Evolutionary conservation across 1,140 invertebrate species (phyloP), one percentile per base, ranked within the genome.

Genomic region (Hetaerina americana): DNA sequence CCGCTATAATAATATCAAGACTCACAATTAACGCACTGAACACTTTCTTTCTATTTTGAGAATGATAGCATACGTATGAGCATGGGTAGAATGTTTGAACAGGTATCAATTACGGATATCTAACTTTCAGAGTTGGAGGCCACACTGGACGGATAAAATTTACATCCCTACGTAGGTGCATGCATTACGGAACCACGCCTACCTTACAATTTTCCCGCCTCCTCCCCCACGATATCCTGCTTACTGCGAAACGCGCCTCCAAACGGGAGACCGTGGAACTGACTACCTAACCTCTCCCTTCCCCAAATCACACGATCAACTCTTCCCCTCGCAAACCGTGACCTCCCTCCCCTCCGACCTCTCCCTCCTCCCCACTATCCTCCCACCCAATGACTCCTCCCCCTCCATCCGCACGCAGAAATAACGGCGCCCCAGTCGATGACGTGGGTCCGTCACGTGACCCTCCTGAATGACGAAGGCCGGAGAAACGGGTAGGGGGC

Each of bases 301-400:
- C n/a, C n/a, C n/a, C n/a, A n/a, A n/a, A n/a, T n/a, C n/a, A n/a
- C n/a, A n/a, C n/a, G n/a, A 79, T 78, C 78, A 77, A 79, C 78
- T 80, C 80, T 78, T 78, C 80, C 79, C 77, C 80, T 80, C 77
- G 76, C 76, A 75, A 77, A 76, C 78, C 79, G 76, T 78, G 76
- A 79, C 79, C 79, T 80, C 73, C 79, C 74, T 73, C 77, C 78
- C 68, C 66, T 74, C 28, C 49, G 26, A 70, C 57, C 69, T 31
- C 76, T 78, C 74, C 78, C 77, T 76, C 75, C 76, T 78, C 76
- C 74, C 76, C 79, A 75, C 80, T 78, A 78, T 78, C 79, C 79
- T 80, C 73, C 79, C 74, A 73, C 77, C 78, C 68, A n/a, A 78
- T 76, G 78, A 75, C 66, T 74, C 28, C 49, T 28, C 68, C 57